A percentile compares a stretch with the other conserved stretches of the same genome.
phyloP scores from a whole-genome alignment of 2,113 vertebrate species.

The Rallus limicola region DNA sequence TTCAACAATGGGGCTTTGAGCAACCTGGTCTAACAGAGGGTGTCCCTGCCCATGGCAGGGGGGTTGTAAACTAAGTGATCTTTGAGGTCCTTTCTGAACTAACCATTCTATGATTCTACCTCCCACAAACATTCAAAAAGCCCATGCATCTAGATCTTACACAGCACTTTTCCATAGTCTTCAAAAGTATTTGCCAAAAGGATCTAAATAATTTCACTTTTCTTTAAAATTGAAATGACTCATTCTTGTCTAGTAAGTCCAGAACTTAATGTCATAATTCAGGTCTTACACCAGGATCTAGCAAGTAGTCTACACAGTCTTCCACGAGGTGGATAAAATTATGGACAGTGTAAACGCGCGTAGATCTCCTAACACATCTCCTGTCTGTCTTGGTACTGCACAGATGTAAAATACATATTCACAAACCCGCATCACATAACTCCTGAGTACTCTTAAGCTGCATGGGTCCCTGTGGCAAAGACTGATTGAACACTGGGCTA shows the following conservation, averaged over 20 bases:
- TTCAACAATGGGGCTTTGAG: no score
- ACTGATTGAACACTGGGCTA: not conserved
- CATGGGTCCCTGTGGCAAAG: fast-evolving
- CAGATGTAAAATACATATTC: not conserved
- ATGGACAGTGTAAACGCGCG: not conserved
- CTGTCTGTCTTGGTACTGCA: not conserved
- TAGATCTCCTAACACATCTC: not conserved
- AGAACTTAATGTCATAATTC: not conserved
- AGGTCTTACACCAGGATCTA: not conserved
- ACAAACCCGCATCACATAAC: fast-evolving
- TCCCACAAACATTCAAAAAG: not conserved
- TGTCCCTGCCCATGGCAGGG: no score
- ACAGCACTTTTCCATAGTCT: not conserved
- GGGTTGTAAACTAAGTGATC: no score
- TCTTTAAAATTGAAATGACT: not conserved
- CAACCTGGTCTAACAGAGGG: no score
- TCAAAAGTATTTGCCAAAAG: not conserved
- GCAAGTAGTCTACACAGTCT: not conserved
- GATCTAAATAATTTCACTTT: not conserved
- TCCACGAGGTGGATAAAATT: not conserved
- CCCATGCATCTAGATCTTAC: not conserved
- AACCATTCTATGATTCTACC: not conserved
- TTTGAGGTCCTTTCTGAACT: no score
- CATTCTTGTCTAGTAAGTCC: not conserved
- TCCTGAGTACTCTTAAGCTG: not conserved